Evolutionary conservation across 2,888 invertebrate species (phyloP), one percentile per base, ranked within the genome.

Genomic region (Erpobdella octoculata): DNA sequence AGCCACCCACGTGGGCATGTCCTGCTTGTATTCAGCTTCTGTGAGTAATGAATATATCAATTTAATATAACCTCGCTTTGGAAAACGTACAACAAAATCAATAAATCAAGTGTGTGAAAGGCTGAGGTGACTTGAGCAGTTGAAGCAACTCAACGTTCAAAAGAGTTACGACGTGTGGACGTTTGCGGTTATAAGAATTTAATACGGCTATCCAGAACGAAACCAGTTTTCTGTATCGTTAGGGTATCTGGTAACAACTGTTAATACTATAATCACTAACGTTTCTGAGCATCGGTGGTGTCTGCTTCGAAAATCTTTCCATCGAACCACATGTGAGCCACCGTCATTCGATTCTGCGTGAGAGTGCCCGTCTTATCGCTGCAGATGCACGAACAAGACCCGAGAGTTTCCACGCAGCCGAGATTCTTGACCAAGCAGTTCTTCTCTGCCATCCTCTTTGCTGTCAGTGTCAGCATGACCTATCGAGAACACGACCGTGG

Each of bases 271-370:
- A 1, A 12, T 38, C 12, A 46, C 48, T 41, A 35, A 68, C 68
- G 4, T 28, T 68, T 33, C 33, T 68, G 48, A 8, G n/a, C 18
- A 18, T 31, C 48, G 25, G 18, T 25, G 33, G 12, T n/a, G 12
- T 68, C 48, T 28, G 48, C 35, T 25, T 68, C 25, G 53, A 48
- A 68, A 31, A 68, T 31, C 6, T 48, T 31, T 6, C 31, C n/a
- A 31, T 46, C 68, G 25, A 68, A 48, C 68, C 68, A 68, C 68
- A 46, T 68, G 48, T 68, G 68, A 31, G 68, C 53, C 33, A 68
- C 68, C 15, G 48, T 68, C 68, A 68, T 68, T 46, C 68, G 68
- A 38, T 68, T 68, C 48, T 68, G 68, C 31, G 68, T 68, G 31
- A 68, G 48, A n/a, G 68, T 68, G 1, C 62, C 62, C 28, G 68